Percentiles rank a stretch among this genome's conserved stretches.
These are phyloP conservation scores for Embidobia sp. DNA, from an alignment of 2,888 invertebrate species.

Conservation along the genomic window DNA sequence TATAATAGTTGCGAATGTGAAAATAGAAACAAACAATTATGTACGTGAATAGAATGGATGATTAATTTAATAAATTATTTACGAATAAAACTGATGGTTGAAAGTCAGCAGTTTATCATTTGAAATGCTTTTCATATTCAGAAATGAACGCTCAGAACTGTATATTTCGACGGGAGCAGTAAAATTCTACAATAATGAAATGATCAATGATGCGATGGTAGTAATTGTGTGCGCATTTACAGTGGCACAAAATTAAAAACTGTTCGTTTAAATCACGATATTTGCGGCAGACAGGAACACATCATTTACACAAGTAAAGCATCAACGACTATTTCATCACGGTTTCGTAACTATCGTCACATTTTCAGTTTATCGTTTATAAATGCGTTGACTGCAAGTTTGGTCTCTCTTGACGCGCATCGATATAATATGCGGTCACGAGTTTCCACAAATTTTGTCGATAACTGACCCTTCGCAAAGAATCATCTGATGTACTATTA, in stretches of 20 bases:
- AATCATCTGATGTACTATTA: constrained; percentile 43
- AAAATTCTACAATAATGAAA: constrained; percentile 50
- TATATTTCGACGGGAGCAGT: constrained; percentile 12
- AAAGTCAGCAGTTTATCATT: constrained; percentile 27
- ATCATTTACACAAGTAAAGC: constrained; percentile 66
- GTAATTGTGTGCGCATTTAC: constrained; percentile 38
- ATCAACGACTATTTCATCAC: constrained; percentile 69
- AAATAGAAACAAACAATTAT: too few relatives aligned
- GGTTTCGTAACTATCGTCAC: constrained; percentile 69
- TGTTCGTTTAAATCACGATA: constrained; percentile 43
- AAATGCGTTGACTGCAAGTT: constrained; percentile 43
- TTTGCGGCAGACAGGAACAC: constrained; percentile 53
- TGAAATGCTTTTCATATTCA: not conserved
- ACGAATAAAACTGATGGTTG: constrained; percentile 20
- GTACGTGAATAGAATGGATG: too few relatives aligned
- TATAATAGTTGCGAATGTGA: too few relatives aligned
- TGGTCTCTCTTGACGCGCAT: constrained; percentile 54
- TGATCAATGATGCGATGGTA: constrained; percentile 51
- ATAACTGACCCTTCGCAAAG: constrained; percentile 49
- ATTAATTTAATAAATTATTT: too few relatives aligned
- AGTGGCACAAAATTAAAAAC: constrained; percentile 45
- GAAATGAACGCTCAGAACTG: constrained; percentile 17
- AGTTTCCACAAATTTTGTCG: constrained; percentile 64
- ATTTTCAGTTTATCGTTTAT: constrained; percentile 68
- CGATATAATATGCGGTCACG: constrained; percentile 65